Percentiles rank a stretch among this genome's conserved stretches.
Conservation (phyloP, 2,797 vertebrate species). For the Graptemys geographica region DNA sequence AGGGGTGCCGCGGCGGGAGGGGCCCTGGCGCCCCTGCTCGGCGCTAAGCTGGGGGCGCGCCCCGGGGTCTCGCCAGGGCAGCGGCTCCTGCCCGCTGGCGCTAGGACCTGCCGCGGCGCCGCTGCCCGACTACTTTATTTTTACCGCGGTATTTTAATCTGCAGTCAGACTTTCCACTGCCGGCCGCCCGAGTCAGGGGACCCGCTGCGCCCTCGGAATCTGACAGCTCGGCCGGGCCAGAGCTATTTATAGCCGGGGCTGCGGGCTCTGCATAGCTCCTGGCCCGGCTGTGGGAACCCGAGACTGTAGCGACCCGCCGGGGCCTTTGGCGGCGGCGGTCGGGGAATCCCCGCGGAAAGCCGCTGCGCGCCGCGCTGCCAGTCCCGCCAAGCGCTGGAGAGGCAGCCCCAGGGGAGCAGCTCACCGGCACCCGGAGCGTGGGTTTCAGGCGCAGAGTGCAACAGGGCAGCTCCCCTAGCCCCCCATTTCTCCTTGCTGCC, state of each 20-base stretch:
- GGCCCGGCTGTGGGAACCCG: neutral
- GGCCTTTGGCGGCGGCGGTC: neutral
- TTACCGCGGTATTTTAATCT: constrained; percentile 76
- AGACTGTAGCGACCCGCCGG: neutral
- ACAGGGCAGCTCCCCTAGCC: too few relatives aligned
- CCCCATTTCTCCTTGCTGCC: too few relatives aligned
- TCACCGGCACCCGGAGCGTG: fast-evolving
- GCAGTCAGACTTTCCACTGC: constrained; percentile 79
- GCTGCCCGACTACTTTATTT: constrained; percentile 74
- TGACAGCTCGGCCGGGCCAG: constrained; percentile 57
- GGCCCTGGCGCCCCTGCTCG: neutral
- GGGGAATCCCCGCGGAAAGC: neutral
- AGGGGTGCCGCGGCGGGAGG: fast-evolving
- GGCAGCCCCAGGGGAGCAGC: fast-evolving
- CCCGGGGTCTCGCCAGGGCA: neutral
- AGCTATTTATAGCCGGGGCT: constrained; percentile 5
- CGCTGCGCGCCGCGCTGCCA: neutral
- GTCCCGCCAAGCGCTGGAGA: fast-evolving
- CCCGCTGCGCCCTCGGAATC: constrained; percentile 65
- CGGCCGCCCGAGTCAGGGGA: constrained; percentile 35
- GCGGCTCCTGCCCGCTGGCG: neutral
- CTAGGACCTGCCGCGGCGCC: constrained; percentile 3
- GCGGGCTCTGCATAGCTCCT: neutral
- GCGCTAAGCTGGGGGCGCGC: neutral
- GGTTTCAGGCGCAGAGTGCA: too few relatives aligned